These are phyloP conservation scores for Bubo bubo DNA, from an alignment of 2,113 vertebrate species.

Conservation along the genomic window DNA sequence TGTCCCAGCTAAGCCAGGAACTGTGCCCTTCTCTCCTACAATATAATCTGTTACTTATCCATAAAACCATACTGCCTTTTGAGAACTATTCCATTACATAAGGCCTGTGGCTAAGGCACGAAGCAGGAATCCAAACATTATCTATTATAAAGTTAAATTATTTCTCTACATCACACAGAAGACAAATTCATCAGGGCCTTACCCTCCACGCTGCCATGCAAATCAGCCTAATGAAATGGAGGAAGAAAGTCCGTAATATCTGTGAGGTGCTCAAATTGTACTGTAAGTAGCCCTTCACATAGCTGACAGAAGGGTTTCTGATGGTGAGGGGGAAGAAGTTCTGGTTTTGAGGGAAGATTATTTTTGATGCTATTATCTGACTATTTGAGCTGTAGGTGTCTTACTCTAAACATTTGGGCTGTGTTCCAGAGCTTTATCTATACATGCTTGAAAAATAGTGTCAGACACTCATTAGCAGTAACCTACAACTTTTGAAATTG, in stretches of 20 bases:
- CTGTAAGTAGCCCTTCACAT: neutral
- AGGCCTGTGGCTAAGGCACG: neutral
- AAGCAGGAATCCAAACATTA: neutral
- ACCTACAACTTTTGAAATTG: slow-evolving; percentile 47
- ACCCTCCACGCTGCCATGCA: neutral
- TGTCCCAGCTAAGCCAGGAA: neutral
- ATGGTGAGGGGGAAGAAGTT: neutral
- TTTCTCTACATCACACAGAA: neutral
- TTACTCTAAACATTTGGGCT: slow-evolving; percentile 21
- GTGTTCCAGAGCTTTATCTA: slow-evolving; percentile 30
- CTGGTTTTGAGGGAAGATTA: neutral
- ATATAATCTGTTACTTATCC: neutral
- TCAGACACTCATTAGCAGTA: slow-evolving; percentile 37
- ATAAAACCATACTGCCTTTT: neutral
- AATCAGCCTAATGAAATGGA: neutral
- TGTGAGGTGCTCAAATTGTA: neutral
- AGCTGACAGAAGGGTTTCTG: neutral
- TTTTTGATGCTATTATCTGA: neutral
- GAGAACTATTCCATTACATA: neutral
- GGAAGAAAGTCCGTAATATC: neutral
- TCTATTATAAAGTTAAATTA: neutral
- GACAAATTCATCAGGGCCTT: neutral
- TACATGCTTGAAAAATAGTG: slow-evolving; percentile 49
- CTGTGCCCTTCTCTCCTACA: fast-evolving
- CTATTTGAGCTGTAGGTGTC: neutral